A percentile compares a stretch with the other conserved stretches of the same genome.
Evolutionary conservation across 2,113 vertebrate genomes (phyloP).

Genomic region (Epinephelus lanceolatus): DNA sequence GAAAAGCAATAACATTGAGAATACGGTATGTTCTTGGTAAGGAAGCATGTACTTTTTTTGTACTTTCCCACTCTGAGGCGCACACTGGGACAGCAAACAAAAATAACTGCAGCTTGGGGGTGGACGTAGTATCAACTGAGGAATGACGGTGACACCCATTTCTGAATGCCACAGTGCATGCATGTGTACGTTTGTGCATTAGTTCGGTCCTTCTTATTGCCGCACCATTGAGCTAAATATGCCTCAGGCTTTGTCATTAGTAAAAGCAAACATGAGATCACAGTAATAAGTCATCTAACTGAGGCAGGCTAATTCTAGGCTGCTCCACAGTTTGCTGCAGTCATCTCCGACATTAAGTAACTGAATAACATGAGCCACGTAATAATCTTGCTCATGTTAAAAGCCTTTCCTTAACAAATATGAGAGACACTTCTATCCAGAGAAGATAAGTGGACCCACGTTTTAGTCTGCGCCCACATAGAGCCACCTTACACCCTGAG

Average conservation of each 20-base stretch:
- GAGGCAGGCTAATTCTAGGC: slow-evolving; percentile 26
- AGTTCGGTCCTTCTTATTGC: slow-evolving; percentile 25
- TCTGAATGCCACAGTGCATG: slow-evolving; percentile 47
- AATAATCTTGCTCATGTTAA: slow-evolving; percentile 13
- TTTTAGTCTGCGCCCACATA: slow-evolving; percentile 31
- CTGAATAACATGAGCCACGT: slow-evolving; percentile 8
- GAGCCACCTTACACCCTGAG: slow-evolving; percentile 63
- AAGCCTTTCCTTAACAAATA: slow-evolving; percentile 43
- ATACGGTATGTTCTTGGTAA: slow-evolving; percentile 35
- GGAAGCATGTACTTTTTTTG: slow-evolving; percentile 39
- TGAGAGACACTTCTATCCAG: neutral
- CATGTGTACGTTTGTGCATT: slow-evolving; percentile 16
- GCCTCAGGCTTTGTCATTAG: slow-evolving; percentile 45
- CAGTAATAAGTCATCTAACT: slow-evolving; percentile 29
- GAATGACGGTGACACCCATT: slow-evolving; percentile 74
- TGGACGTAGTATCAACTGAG: slow-evolving; percentile 59
- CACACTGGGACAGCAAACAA: slow-evolving; percentile 52
- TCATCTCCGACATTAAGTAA: neutral
- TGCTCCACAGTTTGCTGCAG: neutral
- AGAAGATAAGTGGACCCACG: neutral
- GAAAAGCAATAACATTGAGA: slow-evolving; percentile 1
- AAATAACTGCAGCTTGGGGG: slow-evolving; percentile 74
- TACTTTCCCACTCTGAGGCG: slow-evolving; percentile 50
- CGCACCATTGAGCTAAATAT: slow-evolving; percentile 37
- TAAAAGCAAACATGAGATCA: slow-evolving; percentile 55